phyloP scores from a whole-genome alignment of 30 jellyfish, hydroid and myxozoan genomes.

The Pseudorhiza aurosa region DNA sequence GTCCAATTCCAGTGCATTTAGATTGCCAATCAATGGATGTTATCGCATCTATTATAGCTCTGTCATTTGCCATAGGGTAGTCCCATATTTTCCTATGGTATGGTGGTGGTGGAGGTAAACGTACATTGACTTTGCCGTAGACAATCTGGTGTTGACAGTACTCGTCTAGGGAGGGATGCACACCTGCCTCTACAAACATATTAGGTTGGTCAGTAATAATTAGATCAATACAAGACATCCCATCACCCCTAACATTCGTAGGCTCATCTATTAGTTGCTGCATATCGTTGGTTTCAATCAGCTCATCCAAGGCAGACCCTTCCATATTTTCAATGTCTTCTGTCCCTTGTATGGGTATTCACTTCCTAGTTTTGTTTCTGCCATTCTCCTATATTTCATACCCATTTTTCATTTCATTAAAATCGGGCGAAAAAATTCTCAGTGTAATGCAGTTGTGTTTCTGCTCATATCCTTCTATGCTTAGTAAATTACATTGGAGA shows the following conservation, averaged over 20 bases:
- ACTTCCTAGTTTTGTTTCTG: no score
- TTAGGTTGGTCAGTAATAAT: slow-evolving; percentile 62
- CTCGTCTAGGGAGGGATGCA: slow-evolving; percentile 55
- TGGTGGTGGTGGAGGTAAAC: slow-evolving; percentile 36
- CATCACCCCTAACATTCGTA: slow-evolving; percentile 35
- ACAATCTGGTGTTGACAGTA: slow-evolving; percentile 61
- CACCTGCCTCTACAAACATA: slow-evolving; percentile 50
- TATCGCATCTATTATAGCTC: not conserved
- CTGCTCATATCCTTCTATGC: no score
- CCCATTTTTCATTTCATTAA: no score
- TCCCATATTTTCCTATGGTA: not conserved
- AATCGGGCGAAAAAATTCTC: no score
- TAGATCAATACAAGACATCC: slow-evolving; percentile 54
- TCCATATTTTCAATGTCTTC: slow-evolving; percentile 35
- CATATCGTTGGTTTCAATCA: slow-evolving; percentile 29
- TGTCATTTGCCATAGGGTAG: not conserved
- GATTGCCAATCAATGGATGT: slow-evolving; percentile 7
- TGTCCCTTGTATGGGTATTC: no score
- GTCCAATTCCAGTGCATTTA: not conserved
- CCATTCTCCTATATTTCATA: no score
- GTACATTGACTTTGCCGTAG: slow-evolving; percentile 17
- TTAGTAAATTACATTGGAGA: no score
- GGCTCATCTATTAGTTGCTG: slow-evolving; percentile 49
- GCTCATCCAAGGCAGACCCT: slow-evolving; percentile 53
- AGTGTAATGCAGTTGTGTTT: no score